A percentile compares a stretch with the other conserved stretches of the same genome.
Conservation (phyloP, 1,140 invertebrate species). For the Chironomus striatipennis region DNA sequence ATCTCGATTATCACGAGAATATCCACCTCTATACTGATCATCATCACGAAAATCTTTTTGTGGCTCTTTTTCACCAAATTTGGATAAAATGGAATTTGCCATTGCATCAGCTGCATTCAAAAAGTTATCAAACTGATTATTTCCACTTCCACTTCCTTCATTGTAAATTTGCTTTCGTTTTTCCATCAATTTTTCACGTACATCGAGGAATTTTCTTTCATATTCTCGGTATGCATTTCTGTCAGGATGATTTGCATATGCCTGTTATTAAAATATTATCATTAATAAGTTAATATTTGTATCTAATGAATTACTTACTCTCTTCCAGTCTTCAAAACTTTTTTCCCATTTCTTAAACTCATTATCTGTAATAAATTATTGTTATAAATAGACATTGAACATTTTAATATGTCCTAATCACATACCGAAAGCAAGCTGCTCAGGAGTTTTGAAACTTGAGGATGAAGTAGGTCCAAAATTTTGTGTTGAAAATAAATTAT, state of each 20-base stretch:
- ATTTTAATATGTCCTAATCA: background rate
- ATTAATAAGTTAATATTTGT: background rate
- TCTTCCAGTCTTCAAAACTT: constrained; percentile 75
- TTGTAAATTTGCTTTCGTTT: constrained; percentile 51
- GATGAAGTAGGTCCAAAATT: too few species aligned
- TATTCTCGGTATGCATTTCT: constrained; percentile 73
- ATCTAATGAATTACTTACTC: constrained; percentile 45
- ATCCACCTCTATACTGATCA: too few species aligned
- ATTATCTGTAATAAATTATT: constrained; percentile 43
- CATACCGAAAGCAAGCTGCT: background rate
- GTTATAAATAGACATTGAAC: background rate
- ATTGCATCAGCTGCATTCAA: background rate
- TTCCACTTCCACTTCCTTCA: background rate
- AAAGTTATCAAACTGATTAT: background rate
- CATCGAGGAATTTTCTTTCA: constrained; percentile 73
- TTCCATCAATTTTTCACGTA: constrained; percentile 64
- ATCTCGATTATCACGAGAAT: too few species aligned
- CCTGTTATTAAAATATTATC: background rate
- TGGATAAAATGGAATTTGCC: background rate
- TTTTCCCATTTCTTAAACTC: constrained; percentile 78
- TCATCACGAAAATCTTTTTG: too few species aligned
- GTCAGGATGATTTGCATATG: constrained; percentile 70
- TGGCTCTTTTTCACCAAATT: background rate
- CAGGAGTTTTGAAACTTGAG: background rate
- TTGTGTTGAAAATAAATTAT: too few species aligned